Conservation (phyloP, 1,140 invertebrate species). For the Bombus haemorrhoidalis region DNA sequence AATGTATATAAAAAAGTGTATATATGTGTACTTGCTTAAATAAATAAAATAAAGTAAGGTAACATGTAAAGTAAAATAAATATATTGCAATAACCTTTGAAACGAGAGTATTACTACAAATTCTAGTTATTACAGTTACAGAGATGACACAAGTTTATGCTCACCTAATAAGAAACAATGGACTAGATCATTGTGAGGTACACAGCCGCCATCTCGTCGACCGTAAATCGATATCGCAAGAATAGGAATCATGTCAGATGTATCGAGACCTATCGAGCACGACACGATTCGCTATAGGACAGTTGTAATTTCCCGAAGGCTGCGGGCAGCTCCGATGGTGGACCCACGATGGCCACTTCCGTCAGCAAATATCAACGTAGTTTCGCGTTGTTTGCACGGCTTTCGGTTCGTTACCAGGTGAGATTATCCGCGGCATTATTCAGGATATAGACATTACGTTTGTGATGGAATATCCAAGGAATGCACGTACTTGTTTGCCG, state of each 20-base stretch:
- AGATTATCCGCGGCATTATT: conserved; percentile 63
- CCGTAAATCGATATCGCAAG: conserved; percentile 1
- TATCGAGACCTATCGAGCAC: neutral
- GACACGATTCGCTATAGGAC: neutral
- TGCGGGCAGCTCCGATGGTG: conserved; percentile 35
- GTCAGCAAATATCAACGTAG: conserved; percentile 45
- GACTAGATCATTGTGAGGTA: neutral
- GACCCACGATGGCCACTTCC: conserved; percentile 26
- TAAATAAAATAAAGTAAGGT: neutral
- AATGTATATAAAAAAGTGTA: neutral
- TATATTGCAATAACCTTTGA: neutral
- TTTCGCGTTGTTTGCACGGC: conserved; percentile 46
- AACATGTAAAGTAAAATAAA: too few species aligned
- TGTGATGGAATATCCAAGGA: conserved; percentile 60
- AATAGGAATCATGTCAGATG: conserved; percentile 11
- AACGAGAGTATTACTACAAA: neutral
- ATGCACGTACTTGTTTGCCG: conserved; percentile 21
- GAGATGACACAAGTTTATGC: neutral
- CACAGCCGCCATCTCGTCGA: neutral
- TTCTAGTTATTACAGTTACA: neutral
- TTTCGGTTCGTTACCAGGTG: conserved; percentile 40
- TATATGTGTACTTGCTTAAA: neutral
- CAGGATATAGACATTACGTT: conserved; percentile 55
- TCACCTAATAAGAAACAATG: neutral
- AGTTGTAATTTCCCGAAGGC: conserved; percentile 53